These are phyloP conservation scores for Forbesichthys papilliferus DNA, from an alignment of 2,113 vertebrate genomes.

Conservation along the genomic window DNA sequence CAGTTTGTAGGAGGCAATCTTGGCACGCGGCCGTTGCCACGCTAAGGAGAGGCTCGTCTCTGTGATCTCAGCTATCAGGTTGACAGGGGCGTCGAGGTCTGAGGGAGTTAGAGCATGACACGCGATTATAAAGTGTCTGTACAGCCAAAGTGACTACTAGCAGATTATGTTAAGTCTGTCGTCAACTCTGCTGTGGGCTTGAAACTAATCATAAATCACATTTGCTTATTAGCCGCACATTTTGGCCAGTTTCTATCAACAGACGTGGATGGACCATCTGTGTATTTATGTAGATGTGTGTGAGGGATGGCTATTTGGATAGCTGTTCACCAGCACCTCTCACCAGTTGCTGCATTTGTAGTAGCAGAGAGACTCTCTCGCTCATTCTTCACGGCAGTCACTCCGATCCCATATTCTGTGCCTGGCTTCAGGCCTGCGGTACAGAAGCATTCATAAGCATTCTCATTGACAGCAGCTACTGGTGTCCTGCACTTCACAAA, in stretches of 20 bases:
- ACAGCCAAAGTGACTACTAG: too few relatives aligned
- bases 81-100: conserved; percentile 91
- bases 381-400: conserved; percentile 88
- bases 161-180: background rate
- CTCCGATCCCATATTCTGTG: conserved; percentile 93
- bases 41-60: conserved; percentile 81
- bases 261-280: background rate
- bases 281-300: conserved; percentile 9
- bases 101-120: background rate
- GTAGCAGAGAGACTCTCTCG: conserved; percentile 90
- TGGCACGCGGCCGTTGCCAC: conserved; percentile 86
- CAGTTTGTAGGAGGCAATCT: conserved; percentile 86
- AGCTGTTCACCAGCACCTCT: conserved; percentile 48
- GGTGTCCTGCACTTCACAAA: too few relatives aligned
- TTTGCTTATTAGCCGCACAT: conserved; percentile 18
- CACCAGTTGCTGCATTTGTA: conserved; percentile 90
- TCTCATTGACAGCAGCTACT: background rate
- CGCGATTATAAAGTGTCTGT: background rate
- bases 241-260: conserved; percentile 12
- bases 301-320: conserved; percentile 29
- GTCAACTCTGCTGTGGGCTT: background rate
- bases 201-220: conserved; percentile 14
- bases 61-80: conserved; percentile 73
- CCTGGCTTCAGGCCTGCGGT: conserved; percentile 85
- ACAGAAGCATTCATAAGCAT: background rate